Conservation (phyloP, 2,888 invertebrate species). For the Noctua comes region DNA sequence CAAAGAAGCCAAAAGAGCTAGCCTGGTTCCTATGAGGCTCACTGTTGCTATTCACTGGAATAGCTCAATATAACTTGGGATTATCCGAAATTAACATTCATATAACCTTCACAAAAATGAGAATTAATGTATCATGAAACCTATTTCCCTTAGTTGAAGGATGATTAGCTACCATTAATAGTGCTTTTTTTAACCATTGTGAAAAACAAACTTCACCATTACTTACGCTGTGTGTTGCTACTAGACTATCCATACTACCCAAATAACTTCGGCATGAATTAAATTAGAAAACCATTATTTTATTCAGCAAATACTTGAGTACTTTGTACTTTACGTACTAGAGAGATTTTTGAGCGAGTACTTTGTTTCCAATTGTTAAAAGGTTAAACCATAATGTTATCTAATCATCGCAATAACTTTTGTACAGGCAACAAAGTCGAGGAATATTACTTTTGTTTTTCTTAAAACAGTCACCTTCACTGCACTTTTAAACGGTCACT, state of each 20-base stretch:
- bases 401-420: conserved; percentile 27
- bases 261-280: conserved; percentile 12
- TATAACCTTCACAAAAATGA: neutral
- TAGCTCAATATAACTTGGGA: neutral
- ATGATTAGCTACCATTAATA: neutral
- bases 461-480: conserved; percentile 39
- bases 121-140: neutral
- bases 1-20: neutral
- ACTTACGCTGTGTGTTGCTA: conserved; percentile 11
- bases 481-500: conserved; percentile 44
- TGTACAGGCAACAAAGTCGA: conserved; percentile 24
- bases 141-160: neutral
- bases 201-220: conserved; percentile 10
- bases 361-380: conserved; percentile 1
- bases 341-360: neutral
- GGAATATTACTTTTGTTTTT: conserved; percentile 1
- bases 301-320: conserved; percentile 15
- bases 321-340: conserved; percentile 1
- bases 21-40: neutral
- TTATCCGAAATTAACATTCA: neutral
- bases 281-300: conserved; percentile 29
- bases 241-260: neutral
- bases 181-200: conserved; percentile 2
- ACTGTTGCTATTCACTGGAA: neutral
- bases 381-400: conserved; percentile 22